Conservation (phyloP, 2,888 invertebrate genomes). For the Lampropteryx suffumata region DNA sequence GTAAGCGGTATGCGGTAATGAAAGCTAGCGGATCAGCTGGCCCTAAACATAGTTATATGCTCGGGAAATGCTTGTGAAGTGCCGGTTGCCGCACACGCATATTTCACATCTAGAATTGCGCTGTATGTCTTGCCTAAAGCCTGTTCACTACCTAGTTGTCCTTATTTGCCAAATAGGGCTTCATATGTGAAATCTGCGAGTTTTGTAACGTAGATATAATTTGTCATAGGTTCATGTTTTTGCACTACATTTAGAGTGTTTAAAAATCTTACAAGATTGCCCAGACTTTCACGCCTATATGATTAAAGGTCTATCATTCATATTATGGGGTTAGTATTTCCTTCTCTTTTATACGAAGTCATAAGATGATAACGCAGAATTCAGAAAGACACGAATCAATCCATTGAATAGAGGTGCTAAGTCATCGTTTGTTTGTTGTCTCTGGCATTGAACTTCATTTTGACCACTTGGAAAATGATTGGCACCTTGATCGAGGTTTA, state of each 20-base stretch:
- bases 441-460: slow-evolving; percentile 62
- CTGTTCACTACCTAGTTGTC: slow-evolving; percentile 39
- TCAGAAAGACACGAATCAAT: slow-evolving; percentile 39
- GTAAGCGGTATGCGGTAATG: slow-evolving; percentile 55
- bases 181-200: slow-evolving; percentile 7
- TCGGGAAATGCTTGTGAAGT: slow-evolving; percentile 50
- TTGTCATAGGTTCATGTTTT: no score
- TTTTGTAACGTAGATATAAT: slow-evolving; percentile 5
- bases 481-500: slow-evolving; percentile 32
- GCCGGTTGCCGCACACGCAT: slow-evolving; percentile 44
- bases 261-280: no score
- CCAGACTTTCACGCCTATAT: slow-evolving; percentile 5
- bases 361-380: slow-evolving; percentile 49
- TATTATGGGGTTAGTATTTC: not conserved
- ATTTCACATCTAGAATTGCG: slow-evolving; percentile 43
- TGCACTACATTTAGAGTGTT: no score
- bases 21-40: slow-evolving; percentile 43
- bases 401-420: slow-evolving; percentile 37
- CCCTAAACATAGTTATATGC: slow-evolving; percentile 47
- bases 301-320: slow-evolving; percentile 1
- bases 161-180: slow-evolving; percentile 47
- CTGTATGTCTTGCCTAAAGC: slow-evolving; percentile 24
- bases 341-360: slow-evolving; percentile 2
- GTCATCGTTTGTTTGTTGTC: slow-evolving; percentile 57
- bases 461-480: slow-evolving; percentile 39